Evolutionary conservation across 2,113 vertebrate species (phyloP).

Genomic region (Cryptotis parvus): DNA sequence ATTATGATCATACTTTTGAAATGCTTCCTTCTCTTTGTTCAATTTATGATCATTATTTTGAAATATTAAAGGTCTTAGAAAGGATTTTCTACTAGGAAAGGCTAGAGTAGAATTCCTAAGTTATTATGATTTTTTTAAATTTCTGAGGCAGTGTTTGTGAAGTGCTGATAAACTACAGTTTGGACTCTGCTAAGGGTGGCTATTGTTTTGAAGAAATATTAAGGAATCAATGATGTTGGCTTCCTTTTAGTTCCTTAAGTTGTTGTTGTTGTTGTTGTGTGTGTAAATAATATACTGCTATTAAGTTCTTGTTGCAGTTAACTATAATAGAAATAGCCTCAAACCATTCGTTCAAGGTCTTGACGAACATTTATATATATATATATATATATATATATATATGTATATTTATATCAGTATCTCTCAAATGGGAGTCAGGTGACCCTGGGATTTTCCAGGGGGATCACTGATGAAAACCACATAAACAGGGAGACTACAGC

Average conservation of each 20-base stretch:
- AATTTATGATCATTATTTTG: background rate
- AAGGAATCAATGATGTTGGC: background rate
- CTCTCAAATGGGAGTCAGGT: no score
- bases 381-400: no score
- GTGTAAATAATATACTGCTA: background rate
- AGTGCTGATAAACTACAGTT: background rate
- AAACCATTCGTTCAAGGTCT: no score
- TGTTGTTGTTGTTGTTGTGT: background rate
- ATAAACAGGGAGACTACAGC: no score
- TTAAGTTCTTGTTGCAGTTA: background rate
- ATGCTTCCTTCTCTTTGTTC: background rate
- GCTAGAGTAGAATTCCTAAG: background rate
- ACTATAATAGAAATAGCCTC: conserved; percentile 9
- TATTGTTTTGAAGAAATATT: background rate
- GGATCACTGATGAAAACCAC: no score
- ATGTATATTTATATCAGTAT: background rate
- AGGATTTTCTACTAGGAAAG: background rate
- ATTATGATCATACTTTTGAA: background rate
- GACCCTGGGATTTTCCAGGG: no score
- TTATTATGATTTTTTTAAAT: background rate
- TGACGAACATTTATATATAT: no score
- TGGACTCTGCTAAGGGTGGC: background rate
- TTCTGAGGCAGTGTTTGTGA: background rate
- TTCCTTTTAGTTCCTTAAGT: background rate
- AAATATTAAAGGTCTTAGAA: background rate